phyloP scores from a whole-genome alignment of 2,113 vertebrate species.

The Romanogobio albipinnatus region DNA sequence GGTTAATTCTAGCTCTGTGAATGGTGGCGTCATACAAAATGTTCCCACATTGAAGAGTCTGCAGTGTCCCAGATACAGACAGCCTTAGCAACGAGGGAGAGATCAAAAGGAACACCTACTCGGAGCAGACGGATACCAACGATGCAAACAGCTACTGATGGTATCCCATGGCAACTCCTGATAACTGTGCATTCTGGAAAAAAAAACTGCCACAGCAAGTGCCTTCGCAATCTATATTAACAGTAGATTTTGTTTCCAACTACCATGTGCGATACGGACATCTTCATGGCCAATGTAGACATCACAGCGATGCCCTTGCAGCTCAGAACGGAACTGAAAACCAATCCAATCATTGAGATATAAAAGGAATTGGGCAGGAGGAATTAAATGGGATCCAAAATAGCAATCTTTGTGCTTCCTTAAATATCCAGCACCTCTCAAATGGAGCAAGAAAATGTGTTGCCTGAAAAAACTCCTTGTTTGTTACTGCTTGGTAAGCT shows the following conservation, averaged over 20 bases:
- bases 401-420: slow-evolving; percentile 35
- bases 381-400: slow-evolving; percentile 21
- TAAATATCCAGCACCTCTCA: slow-evolving; percentile 26
- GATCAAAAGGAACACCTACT: slow-evolving; percentile 62
- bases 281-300: background rate
- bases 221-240: slow-evolving; percentile 33
- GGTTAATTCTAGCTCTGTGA: slow-evolving; percentile 35
- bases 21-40: slow-evolving; percentile 51
- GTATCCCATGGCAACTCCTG: slow-evolving; percentile 56
- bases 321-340: slow-evolving; percentile 18
- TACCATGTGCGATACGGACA: background rate
- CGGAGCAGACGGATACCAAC: slow-evolving; percentile 50
- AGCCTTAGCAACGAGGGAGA: slow-evolving; percentile 58
- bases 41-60: slow-evolving; percentile 55
- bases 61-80: slow-evolving; percentile 62
- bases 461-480: background rate
- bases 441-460: slow-evolving; percentile 25
- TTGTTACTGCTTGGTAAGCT: background rate
- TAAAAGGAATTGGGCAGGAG: slow-evolving; percentile 1
- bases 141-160: slow-evolving; percentile 45
- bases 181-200: slow-evolving; percentile 31
- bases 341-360: slow-evolving; percentile 30
- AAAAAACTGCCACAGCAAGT: slow-evolving; percentile 3
- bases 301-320: slow-evolving; percentile 2
- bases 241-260: background rate